Percentiles rank a stretch among this genome's conserved stretches.
phyloP scores from a whole-genome alignment of 2,113 vertebrate genomes.

The Boulengeromyrus knoepffleri region DNA sequence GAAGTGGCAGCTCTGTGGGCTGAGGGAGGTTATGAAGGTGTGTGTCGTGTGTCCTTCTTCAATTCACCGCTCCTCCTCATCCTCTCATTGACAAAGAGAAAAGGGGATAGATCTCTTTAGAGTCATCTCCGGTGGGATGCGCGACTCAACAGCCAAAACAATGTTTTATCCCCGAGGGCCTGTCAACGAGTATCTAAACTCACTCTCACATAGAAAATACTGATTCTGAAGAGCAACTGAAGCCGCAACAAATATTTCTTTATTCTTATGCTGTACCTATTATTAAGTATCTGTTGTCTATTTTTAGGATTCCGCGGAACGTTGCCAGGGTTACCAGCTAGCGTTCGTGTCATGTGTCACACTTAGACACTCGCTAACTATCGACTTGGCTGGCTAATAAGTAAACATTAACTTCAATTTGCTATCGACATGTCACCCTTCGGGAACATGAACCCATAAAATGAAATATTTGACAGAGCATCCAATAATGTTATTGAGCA shows the following conservation, averaged over 20 bases:
- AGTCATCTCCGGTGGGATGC: not conserved
- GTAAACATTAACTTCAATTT: not conserved
- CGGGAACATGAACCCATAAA: not conserved
- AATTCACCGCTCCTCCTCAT: not conserved
- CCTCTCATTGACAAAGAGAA: not conserved
- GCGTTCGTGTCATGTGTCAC: not conserved
- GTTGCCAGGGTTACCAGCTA: not conserved
- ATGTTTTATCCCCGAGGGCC: not conserved
- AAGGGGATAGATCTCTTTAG: not conserved
- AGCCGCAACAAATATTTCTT: not conserved
- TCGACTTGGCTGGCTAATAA: not conserved
- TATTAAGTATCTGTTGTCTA: not conserved
- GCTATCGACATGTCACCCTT: not conserved
- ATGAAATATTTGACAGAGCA: not conserved
- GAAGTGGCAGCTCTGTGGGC: not conserved
- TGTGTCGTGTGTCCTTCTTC: not conserved
- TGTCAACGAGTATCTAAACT: not conserved
- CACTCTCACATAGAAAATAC: not conserved
- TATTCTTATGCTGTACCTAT: not conserved
- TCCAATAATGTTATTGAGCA: not conserved
- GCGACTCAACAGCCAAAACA: not conserved
- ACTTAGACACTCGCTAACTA: not conserved
- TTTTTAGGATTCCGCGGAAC: not conserved
- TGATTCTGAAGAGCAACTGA: not conserved
- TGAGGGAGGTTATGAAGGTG: not conserved